Percentiles rank a stretch among this genome's conserved stretches.
Evolutionary conservation across 1,140 invertebrate species (phyloP).

Genomic region (Caenorhabditis tropicalis): DNA sequence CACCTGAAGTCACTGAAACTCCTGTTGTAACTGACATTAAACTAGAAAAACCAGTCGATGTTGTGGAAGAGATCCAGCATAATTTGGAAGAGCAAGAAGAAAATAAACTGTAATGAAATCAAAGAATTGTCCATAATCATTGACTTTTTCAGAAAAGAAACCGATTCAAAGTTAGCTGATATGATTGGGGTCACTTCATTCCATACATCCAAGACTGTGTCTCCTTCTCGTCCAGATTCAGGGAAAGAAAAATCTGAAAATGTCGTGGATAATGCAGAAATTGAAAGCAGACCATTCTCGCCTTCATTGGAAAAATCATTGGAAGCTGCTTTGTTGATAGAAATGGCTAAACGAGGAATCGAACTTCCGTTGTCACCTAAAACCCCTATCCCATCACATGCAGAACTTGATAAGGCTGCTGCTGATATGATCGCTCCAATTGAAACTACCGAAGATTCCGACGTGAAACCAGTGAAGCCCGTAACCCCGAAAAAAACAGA

Average conservation of each 20-base stretch:
- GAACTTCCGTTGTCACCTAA: slow-evolving; percentile 41
- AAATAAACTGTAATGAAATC: not conserved
- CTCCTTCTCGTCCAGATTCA: not conserved
- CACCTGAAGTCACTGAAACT: not conserved
- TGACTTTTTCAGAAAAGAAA: slow-evolving; percentile 24
- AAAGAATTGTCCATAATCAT: not conserved
- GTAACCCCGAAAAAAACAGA: not conserved
- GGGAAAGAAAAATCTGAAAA: not conserved
- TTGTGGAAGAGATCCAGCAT: not conserved
- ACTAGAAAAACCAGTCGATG: not conserved
- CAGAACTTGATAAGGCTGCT: not conserved
- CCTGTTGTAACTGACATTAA: not conserved
- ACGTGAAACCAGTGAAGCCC: not conserved
- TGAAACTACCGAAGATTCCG: slow-evolving; percentile 12
- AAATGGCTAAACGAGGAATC: slow-evolving; percentile 45
- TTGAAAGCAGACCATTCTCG: not conserved
- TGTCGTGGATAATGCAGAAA: not conserved
- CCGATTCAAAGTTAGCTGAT: slow-evolving; percentile 42
- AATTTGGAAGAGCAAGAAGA: slow-evolving; percentile 13
- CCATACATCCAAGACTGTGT: not conserved
- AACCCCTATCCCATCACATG: not conserved
- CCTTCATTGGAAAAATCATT: not conserved
- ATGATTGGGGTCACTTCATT: slow-evolving; percentile 42
- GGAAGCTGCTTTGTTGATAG: slow-evolving; percentile 30
- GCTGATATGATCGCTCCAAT: not conserved